phyloP scores from a whole-genome alignment of 2,888 invertebrate genomes.

The Cerastoderma edule region DNA sequence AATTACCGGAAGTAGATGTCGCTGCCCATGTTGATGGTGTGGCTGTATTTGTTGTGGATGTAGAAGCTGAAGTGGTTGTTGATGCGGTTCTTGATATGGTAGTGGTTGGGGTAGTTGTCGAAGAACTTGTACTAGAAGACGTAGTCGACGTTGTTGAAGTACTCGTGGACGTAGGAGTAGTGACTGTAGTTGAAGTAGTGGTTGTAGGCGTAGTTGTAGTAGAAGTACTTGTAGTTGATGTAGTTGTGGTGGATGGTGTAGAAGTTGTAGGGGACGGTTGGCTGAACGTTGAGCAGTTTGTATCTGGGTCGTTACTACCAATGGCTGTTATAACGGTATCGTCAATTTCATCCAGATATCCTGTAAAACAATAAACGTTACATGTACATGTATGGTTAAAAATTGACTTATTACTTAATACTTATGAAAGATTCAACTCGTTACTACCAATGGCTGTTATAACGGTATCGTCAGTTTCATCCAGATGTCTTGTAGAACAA shows the following conservation, averaged over 20 bases:
- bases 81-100: background rate
- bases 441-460: slow-evolving; percentile 4
- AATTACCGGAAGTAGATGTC: background rate
- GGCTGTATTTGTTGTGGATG: background rate
- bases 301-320: background rate
- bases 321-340: background rate
- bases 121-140: background rate
- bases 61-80: background rate
- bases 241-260: background rate
- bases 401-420: too few relatives aligned
- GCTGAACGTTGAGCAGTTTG: slow-evolving; percentile 7
- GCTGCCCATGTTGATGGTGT: slow-evolving; percentile 13
- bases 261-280: slow-evolving; percentile 1
- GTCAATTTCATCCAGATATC: too few relatives aligned
- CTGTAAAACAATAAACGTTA: too few relatives aligned
- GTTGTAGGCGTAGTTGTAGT: background rate
- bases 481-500: too few relatives aligned
- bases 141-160: slow-evolving; percentile 5
- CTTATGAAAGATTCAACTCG: too few relatives aligned
- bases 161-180: background rate
- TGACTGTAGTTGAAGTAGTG: background rate
- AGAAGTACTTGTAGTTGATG: slow-evolving; percentile 7
- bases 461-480: background rate
- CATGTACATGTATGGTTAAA: too few relatives aligned
- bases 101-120: background rate